Base-by-base conservation (phyloP, 2,888 invertebrate genomes). In the Hirtodrosophila duncani region DNA sequence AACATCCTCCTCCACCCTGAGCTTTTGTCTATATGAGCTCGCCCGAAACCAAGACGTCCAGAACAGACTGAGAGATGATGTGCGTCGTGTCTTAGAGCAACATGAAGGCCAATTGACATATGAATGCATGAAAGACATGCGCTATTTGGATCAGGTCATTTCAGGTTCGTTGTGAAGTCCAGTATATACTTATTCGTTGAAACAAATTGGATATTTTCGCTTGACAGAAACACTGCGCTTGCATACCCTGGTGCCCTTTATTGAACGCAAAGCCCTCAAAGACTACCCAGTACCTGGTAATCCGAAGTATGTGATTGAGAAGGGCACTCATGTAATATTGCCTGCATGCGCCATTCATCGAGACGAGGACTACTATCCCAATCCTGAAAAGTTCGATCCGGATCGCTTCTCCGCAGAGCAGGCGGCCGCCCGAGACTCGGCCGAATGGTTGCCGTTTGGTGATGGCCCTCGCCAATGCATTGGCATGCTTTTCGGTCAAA, bases 351-450 rank as follows among this genome's bases (percentile, higher is more conserved):
- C 89, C 0, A 88, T 90, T 62, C 91, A 92, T 43, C 88, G 88
- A 68, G 91, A 91, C 60, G 82, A 85, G 1, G 67, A 85, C 1
- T 75, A 85, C 21, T 89, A 86, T 56, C 85, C 87, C 0, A 86
- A 92, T 1, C 92, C 92, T 0, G 85, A 89, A 1, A 88, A 84
- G 10, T 92, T 91, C 44, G 88, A 90, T 49, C 92, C 92, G 0
- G 90, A 91, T 0, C 86, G 91, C 59, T 92, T 91, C 78, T 83
- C 87, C 0, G 84, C 88, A 1, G 89, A 90, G 50, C 88, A 88
- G 33, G 89, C 89, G 39, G 84, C 87, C 0, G 87, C 86, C 24
- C 81, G 90, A 31, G 89, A 89, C 36, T 72, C 82, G 0, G 63
- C 79, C 1, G 66, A 82, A 6, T 85, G 80, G 81, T 41, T 86